A percentile compares a stretch with the other conserved stretches of the same genome.
phyloP scores from a whole-genome alignment of 2,888 invertebrate species.

The Latrodectus elegans region DNA sequence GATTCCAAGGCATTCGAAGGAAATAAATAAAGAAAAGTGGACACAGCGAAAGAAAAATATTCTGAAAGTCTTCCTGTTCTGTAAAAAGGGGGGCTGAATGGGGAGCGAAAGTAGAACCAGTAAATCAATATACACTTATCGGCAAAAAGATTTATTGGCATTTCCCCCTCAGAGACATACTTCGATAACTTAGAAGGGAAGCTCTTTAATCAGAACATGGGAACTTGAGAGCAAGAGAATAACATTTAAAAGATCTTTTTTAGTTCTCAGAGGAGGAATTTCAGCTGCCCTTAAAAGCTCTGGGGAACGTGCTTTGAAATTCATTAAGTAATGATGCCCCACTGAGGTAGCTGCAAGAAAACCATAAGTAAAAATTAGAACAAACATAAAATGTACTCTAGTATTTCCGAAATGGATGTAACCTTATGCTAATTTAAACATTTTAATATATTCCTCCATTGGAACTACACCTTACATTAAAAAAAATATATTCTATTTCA shows the following conservation, averaged over 20 bases:
- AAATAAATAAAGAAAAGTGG: slow-evolving; percentile 49
- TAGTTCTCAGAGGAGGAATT: slow-evolving; percentile 11
- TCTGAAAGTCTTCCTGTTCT: slow-evolving; percentile 53
- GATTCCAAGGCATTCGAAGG: slow-evolving; percentile 15
- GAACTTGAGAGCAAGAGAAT: slow-evolving; percentile 46
- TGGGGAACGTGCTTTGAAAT: not conserved
- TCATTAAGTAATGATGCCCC: not conserved
- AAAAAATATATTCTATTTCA: no score
- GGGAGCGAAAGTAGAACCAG: slow-evolving; percentile 27
- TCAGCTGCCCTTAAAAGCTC: not conserved
- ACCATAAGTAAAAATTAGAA: not conserved
- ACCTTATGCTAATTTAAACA: no score
- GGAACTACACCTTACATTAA: no score
- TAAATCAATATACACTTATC: slow-evolving; percentile 61
- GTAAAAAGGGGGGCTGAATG: slow-evolving; percentile 11
- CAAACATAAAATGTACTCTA: not conserved
- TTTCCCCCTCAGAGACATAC: slow-evolving; percentile 55
- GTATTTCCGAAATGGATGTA: not conserved
- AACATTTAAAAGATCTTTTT: slow-evolving; percentile 53
- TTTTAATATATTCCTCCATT: no score
- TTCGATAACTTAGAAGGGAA: slow-evolving; percentile 55
- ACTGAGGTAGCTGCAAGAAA: not conserved
- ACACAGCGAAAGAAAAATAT: slow-evolving; percentile 52
- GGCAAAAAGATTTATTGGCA: slow-evolving; percentile 61
- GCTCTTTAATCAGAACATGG: slow-evolving; percentile 50